Conservation (phyloP, 2,888 invertebrate species). For the Drosophila helvetica region DNA sequence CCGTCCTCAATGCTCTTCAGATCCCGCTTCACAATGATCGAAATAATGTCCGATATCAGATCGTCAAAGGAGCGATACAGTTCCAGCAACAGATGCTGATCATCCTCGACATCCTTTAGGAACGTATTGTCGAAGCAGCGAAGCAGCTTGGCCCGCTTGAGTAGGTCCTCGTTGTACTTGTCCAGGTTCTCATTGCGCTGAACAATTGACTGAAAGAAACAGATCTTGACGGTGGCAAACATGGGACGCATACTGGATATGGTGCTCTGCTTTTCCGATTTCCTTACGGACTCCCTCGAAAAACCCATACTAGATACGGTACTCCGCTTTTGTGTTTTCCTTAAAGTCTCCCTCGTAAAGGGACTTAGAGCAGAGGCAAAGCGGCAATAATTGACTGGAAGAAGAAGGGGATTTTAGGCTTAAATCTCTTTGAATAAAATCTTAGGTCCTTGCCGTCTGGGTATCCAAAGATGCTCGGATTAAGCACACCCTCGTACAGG, state of each 20-base stretch:
- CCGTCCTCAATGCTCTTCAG: constrained; percentile 41
- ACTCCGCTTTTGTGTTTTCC: not conserved
- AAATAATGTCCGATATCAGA: constrained; percentile 49
- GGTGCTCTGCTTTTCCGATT: accelerated
- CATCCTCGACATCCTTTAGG: not conserved
- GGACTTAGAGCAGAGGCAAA: constrained; percentile 46
- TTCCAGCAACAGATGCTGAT: constrained; percentile 35
- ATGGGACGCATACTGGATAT: constrained; percentile 19
- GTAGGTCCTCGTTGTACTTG: constrained; percentile 44
- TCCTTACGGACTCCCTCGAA: not conserved
- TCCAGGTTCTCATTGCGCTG: constrained; percentile 46
- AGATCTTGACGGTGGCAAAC: constrained; percentile 63
- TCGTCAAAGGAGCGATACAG: constrained; percentile 62
- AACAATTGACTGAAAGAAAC: constrained; percentile 56
- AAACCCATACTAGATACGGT: no score
- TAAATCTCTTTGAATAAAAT: not conserved
- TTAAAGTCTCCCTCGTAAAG: not conserved
- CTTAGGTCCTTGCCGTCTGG: constrained; percentile 60
- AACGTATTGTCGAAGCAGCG: constrained; percentile 36
- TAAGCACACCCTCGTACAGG: constrained; percentile 65
- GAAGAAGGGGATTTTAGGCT: not conserved
- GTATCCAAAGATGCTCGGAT: constrained; percentile 72
- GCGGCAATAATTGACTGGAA: constrained; percentile 56
- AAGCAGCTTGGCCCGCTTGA: constrained; percentile 35
- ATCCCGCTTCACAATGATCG: constrained; percentile 42